phyloP scores from a whole-genome alignment of 2,888 invertebrate species.

The Nomada goodeniana region DNA sequence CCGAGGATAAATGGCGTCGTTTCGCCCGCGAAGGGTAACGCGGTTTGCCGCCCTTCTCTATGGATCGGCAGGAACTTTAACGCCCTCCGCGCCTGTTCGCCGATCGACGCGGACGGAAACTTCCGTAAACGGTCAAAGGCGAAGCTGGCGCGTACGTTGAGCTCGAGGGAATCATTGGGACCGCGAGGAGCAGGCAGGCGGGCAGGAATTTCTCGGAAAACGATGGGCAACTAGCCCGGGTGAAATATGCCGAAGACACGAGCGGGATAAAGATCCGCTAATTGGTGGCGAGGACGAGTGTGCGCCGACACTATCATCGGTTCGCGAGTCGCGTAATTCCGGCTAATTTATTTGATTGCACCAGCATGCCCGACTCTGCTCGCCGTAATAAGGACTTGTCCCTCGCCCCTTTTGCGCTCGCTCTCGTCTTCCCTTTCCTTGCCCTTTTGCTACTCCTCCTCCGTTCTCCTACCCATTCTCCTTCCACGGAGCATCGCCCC shows the following conservation, averaged over 20 bases:
- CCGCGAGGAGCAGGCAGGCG: slow-evolving; percentile 13
- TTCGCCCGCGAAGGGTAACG: neutral
- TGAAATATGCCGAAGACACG: slow-evolving; percentile 57
- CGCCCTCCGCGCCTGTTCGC: neutral
- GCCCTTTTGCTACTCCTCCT: neutral
- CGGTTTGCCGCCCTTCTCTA: neutral
- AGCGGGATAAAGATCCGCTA: slow-evolving; percentile 73
- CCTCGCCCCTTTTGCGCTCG: slow-evolving; percentile 38
- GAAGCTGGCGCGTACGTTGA: neutral
- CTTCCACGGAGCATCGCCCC: neutral
- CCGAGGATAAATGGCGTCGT: slow-evolving; percentile 10
- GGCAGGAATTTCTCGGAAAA: slow-evolving; percentile 64
- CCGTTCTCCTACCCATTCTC: slow-evolving; percentile 7
- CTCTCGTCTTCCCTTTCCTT: slow-evolving; percentile 21
- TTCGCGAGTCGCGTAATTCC: slow-evolving; percentile 74
- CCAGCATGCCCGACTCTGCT: slow-evolving; percentile 67
- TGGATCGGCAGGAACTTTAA: neutral
- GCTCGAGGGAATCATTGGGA: slow-evolving; percentile 4
- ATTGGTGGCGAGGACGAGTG: slow-evolving; percentile 72
- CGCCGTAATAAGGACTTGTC: slow-evolving; percentile 68
- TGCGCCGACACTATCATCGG: slow-evolving; percentile 60
- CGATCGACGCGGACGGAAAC: too few species aligned
- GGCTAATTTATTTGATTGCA: slow-evolving; percentile 80
- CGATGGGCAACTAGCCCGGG: slow-evolving; percentile 48
- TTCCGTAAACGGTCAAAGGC: too few species aligned